phyloP scores from a whole-genome alignment of 2,888 invertebrate genomes.

The Exocentrus adspersus region DNA sequence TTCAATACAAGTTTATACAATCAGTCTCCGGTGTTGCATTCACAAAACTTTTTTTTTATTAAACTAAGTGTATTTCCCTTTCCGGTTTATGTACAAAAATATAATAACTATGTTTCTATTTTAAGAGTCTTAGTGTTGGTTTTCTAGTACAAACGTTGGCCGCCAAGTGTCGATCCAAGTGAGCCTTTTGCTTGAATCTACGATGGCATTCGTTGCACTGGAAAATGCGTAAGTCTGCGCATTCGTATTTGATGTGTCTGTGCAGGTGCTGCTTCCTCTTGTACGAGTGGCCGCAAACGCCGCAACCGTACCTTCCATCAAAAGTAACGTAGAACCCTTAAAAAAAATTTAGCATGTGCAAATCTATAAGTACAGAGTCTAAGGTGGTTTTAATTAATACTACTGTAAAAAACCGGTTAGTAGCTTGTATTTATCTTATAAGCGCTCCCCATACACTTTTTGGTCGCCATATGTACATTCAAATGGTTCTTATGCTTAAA shows the following conservation, averaged over 20 bases:
- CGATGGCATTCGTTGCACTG: background rate
- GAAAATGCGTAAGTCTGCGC: constrained; percentile 27
- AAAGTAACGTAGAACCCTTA: constrained; percentile 16
- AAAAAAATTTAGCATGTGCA: no score
- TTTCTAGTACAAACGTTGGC: constrained; percentile 25
- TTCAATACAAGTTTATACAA: background rate
- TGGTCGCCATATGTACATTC: constrained; percentile 34
- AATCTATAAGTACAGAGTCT: no score
- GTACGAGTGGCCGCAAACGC: constrained; percentile 45
- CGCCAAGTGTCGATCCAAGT: constrained; percentile 39
- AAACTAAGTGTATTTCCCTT: background rate
- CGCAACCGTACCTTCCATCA: constrained; percentile 38
- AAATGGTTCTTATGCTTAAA: constrained; percentile 34
- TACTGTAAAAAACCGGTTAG: no score
- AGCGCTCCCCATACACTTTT: constrained; percentile 19
- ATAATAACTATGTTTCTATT: no score
- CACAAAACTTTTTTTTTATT: background rate
- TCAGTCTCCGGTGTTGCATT: background rate
- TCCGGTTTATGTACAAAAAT: no score
- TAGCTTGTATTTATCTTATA: constrained; percentile 8
- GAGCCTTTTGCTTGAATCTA: constrained; percentile 41
- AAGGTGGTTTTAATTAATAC: no score
- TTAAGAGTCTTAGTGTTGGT: no score
- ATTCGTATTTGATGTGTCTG: constrained; percentile 51
- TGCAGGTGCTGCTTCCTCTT: constrained; percentile 44